Evolutionary conservation across 2,888 invertebrate genomes (phyloP).

Genomic region (Hoplodrina ambigua): DNA sequence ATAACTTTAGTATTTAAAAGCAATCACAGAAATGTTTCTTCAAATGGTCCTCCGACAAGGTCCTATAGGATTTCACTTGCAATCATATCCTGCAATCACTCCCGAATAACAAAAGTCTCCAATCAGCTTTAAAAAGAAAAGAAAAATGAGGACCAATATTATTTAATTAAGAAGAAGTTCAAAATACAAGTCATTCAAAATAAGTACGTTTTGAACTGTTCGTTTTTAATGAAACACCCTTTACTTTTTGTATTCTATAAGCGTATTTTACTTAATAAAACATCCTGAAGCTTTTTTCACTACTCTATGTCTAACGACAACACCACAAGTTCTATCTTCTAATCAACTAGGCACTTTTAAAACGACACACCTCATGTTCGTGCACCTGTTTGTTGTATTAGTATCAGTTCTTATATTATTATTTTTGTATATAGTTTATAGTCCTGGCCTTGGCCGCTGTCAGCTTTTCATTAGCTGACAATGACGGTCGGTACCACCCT

Average conservation of each 20-base stretch:
- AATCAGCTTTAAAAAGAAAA: neutral
- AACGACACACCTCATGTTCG: neutral
- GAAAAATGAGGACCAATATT: neutral
- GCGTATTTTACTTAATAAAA: neutral
- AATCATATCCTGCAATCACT: too few species aligned
- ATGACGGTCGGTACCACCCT: slow-evolving; percentile 87
- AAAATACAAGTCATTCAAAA: neutral
- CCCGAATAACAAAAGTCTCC: too few species aligned
- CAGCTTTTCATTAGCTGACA: slow-evolving; percentile 73
- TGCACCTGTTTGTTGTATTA: neutral
- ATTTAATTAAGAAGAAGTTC: neutral
- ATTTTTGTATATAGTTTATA: slow-evolving; percentile 66
- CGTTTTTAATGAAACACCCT: neutral
- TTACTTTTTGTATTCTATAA: neutral
- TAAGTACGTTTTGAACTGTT: neutral
- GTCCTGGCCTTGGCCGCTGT: slow-evolving; percentile 70
- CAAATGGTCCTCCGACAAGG: neutral
- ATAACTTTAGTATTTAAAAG: too few species aligned
- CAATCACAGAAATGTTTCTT: neutral
- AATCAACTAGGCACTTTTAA: slow-evolving; percentile 34
- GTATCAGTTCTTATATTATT: neutral
- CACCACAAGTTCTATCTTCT: neutral
- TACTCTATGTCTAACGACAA: slow-evolving; percentile 4
- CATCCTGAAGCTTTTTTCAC: slow-evolving; percentile 11
- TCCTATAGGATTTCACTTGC: too few species aligned